A percentile compares a stretch with the other conserved stretches of the same genome.
These are phyloP conservation scores for Acronicta leporina DNA, from an alignment of 2,888 invertebrate species.

Conservation along the genomic window DNA sequence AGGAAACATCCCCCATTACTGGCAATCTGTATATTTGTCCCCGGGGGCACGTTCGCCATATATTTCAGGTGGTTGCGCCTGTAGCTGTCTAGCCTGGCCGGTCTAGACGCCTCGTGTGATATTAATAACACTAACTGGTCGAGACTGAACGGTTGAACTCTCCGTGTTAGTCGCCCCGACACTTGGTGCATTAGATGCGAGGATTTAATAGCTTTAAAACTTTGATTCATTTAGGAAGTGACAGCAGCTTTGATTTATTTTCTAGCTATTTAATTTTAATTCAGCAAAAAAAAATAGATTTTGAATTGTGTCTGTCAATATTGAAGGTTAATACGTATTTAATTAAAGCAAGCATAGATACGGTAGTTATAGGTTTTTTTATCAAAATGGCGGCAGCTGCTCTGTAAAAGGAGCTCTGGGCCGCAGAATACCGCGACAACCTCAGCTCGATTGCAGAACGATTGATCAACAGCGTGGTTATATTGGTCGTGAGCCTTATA, in stretches of 20 bases:
- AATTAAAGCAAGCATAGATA: no score
- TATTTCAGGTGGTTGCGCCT: slow-evolving; percentile 50
- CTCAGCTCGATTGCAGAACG: no score
- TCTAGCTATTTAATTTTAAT: neutral
- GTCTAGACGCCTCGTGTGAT: slow-evolving; percentile 50
- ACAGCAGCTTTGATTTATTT: neutral
- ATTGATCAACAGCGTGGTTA: no score
- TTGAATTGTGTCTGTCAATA: no score
- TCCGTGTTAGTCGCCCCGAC: slow-evolving; percentile 17
- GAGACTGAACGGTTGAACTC: slow-evolving; percentile 40
- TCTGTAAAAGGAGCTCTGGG: no score
- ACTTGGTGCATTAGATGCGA: slow-evolving; percentile 12
- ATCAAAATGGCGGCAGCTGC: no score
- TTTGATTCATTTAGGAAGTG: slow-evolving; percentile 12
- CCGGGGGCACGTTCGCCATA: slow-evolving; percentile 49
- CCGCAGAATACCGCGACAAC: no score
- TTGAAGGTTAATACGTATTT: no score
- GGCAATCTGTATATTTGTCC: slow-evolving; percentile 56
- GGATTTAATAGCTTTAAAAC: slow-evolving; percentile 20
- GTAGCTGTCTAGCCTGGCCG: slow-evolving; percentile 34
- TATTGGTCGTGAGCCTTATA: no score
- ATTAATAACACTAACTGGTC: slow-evolving; percentile 54
- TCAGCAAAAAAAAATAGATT: no score
- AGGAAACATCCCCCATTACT: slow-evolving; percentile 43
- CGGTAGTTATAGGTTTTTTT: no score